Evolutionary conservation across 2,888 invertebrate genomes (phyloP).

Genomic region (Lasius fuliginosus): DNA sequence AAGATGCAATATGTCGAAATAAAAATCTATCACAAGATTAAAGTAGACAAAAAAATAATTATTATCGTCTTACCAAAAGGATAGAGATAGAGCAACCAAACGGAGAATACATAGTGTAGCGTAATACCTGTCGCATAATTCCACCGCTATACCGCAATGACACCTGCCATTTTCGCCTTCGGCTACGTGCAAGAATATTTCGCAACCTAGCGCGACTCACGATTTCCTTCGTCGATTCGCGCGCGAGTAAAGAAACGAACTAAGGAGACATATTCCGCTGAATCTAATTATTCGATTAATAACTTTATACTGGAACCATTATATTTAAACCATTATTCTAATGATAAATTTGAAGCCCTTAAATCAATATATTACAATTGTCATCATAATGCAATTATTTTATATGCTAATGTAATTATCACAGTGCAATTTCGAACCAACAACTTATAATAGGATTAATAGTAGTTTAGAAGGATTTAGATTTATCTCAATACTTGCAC

Average conservation of each 20-base stretch:
- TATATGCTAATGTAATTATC: background rate
- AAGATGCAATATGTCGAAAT: background rate
- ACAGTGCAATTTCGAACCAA: background rate
- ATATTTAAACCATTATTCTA: background rate
- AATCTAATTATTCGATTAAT: background rate
- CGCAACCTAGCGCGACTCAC: slow-evolving; percentile 11
- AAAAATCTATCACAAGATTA: slow-evolving; percentile 8
- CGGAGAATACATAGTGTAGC: slow-evolving; percentile 25
- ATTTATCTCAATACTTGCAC: background rate
- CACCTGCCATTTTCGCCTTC: slow-evolving; percentile 55
- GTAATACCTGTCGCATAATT: slow-evolving; percentile 51
- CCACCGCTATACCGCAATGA: slow-evolving; percentile 42
- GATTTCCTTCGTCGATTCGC: slow-evolving; percentile 21
- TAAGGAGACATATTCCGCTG: background rate
- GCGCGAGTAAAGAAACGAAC: background rate
- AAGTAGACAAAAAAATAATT: slow-evolving; percentile 25
- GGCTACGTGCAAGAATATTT: slow-evolving; percentile 40
- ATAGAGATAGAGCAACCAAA: slow-evolving; percentile 20
- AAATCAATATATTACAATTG: background rate
- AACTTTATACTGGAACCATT: too few species aligned
- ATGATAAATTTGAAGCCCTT: background rate
- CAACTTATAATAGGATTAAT: background rate
- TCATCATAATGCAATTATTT: background rate
- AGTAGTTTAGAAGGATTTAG: background rate
- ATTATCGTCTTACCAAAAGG: background rate